Conservation (phyloP, 2,797 vertebrate species). For the Pseudomugil gertrudae region DNA sequence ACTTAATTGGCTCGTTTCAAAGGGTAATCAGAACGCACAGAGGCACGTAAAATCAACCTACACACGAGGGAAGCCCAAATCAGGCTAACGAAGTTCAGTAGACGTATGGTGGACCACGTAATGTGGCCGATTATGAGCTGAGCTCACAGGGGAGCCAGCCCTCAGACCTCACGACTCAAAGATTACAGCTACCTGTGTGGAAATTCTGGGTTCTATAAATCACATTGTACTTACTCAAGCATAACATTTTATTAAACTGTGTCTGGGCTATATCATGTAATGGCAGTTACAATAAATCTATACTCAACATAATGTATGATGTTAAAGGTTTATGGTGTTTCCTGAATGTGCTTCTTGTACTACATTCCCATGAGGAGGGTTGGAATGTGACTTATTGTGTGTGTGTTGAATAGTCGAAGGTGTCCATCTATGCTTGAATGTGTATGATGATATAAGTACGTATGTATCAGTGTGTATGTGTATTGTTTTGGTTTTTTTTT, state of each 20-base stretch:
- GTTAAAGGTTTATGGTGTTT: constrained; percentile 29
- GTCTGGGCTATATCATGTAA: background rate
- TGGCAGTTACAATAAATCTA: background rate
- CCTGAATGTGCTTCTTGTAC: constrained; percentile 18
- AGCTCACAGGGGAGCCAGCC: constrained; percentile 28
- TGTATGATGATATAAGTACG: constrained; percentile 10
- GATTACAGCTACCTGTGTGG: constrained; percentile 47
- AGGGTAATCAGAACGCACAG: constrained; percentile 50
- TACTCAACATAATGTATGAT: constrained; percentile 12
- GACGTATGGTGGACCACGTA: constrained; percentile 31
- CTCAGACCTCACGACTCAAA: constrained; percentile 39
- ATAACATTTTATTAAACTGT: constrained; percentile 7
- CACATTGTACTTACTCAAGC: constrained; percentile 12
- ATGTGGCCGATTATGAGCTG: constrained; percentile 35
- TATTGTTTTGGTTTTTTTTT: constrained; percentile 2
- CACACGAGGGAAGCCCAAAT: constrained; percentile 49
- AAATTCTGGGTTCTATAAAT: constrained; percentile 13
- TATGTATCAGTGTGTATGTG: background rate
- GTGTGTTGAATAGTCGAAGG: constrained; percentile 4
- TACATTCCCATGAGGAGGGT: constrained; percentile 17
- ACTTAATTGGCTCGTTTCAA: constrained; percentile 48
- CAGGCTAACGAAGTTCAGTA: constrained; percentile 38
- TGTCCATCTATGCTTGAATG: constrained; percentile 20
- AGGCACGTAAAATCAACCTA: constrained; percentile 57
- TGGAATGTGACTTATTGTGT: constrained; percentile 25